Evolutionary conservation across 2,888 invertebrate genomes (phyloP), one percentile per base, ranked within the genome.

Genomic region (Vannuccia rotundouncinata): DNA sequence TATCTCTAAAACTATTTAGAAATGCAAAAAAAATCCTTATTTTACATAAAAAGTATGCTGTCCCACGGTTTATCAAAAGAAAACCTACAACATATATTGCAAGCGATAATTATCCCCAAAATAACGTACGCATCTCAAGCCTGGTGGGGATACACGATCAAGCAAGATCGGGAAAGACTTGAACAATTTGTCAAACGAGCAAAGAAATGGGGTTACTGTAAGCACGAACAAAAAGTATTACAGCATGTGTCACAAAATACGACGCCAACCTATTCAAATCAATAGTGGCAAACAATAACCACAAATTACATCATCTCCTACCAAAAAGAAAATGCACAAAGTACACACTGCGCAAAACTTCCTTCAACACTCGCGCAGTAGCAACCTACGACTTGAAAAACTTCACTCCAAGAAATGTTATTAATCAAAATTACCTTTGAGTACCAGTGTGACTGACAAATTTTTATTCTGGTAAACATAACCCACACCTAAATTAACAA

Each of bases 301-400:
- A 22, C 66, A 66, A 22, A 66, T 22, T 66, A 66, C 66, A 66
- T 66, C 25, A 66, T 66, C 66, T 66, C 25, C 66, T 66, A 66
- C 66, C 66, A 66, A 27, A 66, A 66, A 66, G 66, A 66, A 66
- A 66, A 66, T 22, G 66, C 66, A 66, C 66, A 66, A 66, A 13
- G 66, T 66, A 66, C 66, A 27, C 66, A 66, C 66, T 66, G 66
- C 25, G 45, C 66, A 66, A 66, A 66, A 66, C 10, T 66, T 66
- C 66, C 66, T 66, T 66, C 66, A 66, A 66, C 66, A 66, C 17
- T 22, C 25, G 66, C 66, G 66, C 66, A n/a, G 66, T 66, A 66
- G 66, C 66, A 66, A 66, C 66, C 66, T 66, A 66, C 66, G 66
- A 66, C 66, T 66, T 66, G 66, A 66, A 66, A 66, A 66, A 66